These are phyloP conservation scores for Gerosis bhagava DNA, from an alignment of 2,888 invertebrate species.

Conservation along the genomic window DNA sequence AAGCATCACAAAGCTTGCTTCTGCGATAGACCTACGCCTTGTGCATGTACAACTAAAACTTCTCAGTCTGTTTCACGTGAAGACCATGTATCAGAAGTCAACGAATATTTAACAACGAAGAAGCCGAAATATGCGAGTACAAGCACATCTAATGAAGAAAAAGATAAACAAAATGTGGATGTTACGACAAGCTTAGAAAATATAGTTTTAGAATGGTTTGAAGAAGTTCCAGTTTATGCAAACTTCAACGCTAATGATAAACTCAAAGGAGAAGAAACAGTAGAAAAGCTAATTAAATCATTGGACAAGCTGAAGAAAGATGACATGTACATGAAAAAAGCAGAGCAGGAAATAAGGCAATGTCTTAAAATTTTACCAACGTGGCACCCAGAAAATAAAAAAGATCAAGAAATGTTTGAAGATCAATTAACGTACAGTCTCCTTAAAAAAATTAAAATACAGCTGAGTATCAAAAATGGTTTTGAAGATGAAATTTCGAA, in stretches of 20 bases:
- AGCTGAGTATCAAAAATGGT: neutral
- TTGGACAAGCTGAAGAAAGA: slow-evolving; percentile 36
- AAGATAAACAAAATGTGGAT: neutral
- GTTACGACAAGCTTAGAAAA: slow-evolving; percentile 30
- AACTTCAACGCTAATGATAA: slow-evolving; percentile 37
- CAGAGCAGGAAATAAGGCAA: slow-evolving; percentile 35
- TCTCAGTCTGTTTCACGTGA: neutral
- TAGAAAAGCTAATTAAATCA: slow-evolving; percentile 8
- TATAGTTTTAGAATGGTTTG: slow-evolving; percentile 42
- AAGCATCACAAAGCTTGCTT: slow-evolving; percentile 15
- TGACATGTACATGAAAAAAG: slow-evolving; percentile 35
- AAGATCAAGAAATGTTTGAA: slow-evolving; percentile 39
- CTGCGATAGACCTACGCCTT: slow-evolving; percentile 2
- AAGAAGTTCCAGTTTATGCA: slow-evolving; percentile 42
- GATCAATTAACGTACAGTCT: slow-evolving; percentile 40
- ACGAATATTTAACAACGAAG: neutral
- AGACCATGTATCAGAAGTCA: neutral
- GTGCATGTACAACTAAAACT: neutral
- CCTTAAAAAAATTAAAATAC: slow-evolving; percentile 2
- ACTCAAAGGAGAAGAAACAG: slow-evolving; percentile 33
- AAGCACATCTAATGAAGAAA: no score
- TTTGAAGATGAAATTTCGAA: slow-evolving; percentile 15
- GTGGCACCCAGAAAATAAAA: slow-evolving; percentile 43
- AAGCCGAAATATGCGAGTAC: neutral
- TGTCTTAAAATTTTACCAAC: slow-evolving; percentile 45